phyloP scores from a whole-genome alignment of 2,888 invertebrate genomes.

The Ischnura elegans region DNA sequence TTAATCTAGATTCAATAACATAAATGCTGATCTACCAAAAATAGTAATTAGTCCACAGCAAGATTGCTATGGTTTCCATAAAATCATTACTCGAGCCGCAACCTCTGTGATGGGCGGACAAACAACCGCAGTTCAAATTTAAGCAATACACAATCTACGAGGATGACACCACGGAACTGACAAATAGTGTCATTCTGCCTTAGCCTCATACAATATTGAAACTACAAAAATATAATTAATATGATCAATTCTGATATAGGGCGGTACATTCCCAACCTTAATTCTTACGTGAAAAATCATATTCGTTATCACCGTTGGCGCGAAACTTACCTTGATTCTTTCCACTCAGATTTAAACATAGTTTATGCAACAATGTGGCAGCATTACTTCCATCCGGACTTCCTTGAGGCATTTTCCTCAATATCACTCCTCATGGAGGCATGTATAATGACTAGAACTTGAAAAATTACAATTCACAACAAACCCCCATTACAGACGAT shows the following conservation, averaged over 20 bases:
- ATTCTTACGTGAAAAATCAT: slow-evolving; percentile 12
- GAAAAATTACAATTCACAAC: background rate
- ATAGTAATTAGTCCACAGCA: background rate
- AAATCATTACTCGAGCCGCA: background rate
- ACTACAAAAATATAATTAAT: background rate
- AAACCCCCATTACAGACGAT: slow-evolving; percentile 25
- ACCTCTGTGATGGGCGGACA: too few relatives aligned
- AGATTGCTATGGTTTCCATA: background rate
- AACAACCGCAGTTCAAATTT: background rate
- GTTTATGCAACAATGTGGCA: slow-evolving; percentile 41
- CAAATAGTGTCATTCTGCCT: background rate
- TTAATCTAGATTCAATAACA: too few relatives aligned
- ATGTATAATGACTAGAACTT: background rate
- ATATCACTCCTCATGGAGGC: background rate
- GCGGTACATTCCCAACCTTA: too few relatives aligned
- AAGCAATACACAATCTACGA: background rate
- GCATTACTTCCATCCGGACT: slow-evolving; percentile 55
- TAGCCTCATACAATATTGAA: too few relatives aligned
- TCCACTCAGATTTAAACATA: slow-evolving; percentile 53
- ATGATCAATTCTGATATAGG: background rate
- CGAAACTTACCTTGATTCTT: slow-evolving; percentile 63
- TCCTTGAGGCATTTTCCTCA: slow-evolving; percentile 49
- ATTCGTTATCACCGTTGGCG: slow-evolving; percentile 36
- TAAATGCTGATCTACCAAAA: background rate
- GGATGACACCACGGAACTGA: background rate